Conservation (phyloP, 2,113 vertebrate species). For the Ibidorhyncha struthersii region DNA sequence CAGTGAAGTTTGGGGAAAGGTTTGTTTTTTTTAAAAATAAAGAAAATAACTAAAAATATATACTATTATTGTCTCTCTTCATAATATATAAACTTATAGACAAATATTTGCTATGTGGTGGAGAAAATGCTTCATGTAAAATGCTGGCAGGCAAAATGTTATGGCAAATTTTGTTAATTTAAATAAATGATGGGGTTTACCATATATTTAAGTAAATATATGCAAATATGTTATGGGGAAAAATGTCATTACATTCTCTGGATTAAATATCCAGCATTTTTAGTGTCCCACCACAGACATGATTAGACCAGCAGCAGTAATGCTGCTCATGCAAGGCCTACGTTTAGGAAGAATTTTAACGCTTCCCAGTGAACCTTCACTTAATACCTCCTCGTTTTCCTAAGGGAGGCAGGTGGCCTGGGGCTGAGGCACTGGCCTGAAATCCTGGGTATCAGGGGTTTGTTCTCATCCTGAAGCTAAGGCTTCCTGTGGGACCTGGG, state of each 20-base stretch:
- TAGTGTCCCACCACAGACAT: neutral
- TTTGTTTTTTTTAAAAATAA: neutral
- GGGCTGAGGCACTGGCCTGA: conserved; percentile 35
- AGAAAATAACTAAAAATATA: neutral
- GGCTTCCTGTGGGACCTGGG: conserved; percentile 56
- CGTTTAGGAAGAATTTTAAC: neutral
- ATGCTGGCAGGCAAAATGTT: neutral
- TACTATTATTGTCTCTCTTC: neutral
- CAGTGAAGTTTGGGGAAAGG: neutral
- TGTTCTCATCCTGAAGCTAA: conserved; percentile 60
- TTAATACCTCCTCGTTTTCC: neutral
- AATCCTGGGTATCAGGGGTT: conserved; percentile 53
- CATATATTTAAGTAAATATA: conserved; percentile 9
- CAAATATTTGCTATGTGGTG: neutral
- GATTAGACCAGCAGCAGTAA: neutral
- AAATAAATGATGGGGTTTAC: neutral
- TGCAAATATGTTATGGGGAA: neutral
- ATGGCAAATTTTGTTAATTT: neutral
- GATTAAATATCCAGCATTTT: neutral
- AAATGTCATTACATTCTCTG: neutral
- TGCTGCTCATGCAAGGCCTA: neutral
- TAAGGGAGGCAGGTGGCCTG: neutral
- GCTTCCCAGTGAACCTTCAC: conserved; percentile 24
- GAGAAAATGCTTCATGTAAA: neutral
- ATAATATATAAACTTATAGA: neutral